Percentiles rank a stretch among this genome's conserved stretches.
phyloP scores from a whole-genome alignment of 2,797 vertebrate genomes.

The Muraenolepis orangiensis region DNA sequence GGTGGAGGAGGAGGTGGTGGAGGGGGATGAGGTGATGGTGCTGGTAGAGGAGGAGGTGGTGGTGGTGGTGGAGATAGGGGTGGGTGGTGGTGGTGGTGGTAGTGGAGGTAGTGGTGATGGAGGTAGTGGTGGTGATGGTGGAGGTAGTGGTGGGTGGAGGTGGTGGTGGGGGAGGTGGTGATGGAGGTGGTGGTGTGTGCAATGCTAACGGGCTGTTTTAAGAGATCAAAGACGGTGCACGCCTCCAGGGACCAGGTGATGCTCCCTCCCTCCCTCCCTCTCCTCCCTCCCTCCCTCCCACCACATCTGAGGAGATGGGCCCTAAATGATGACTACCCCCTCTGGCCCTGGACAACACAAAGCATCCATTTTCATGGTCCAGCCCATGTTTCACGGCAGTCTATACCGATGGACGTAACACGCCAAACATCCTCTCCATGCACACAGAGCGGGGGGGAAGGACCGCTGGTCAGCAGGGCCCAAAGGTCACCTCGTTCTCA shows the following conservation, averaged over 20 bases:
- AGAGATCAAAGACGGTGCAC: conserved; percentile 46
- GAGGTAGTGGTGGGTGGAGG: too few species aligned
- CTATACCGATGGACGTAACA: background rate
- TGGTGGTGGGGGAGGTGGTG: too few species aligned
- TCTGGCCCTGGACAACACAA: background rate
- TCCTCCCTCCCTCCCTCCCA: background rate
- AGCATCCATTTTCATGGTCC: background rate
- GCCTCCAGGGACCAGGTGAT: conserved; percentile 52
- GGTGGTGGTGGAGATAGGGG: background rate
- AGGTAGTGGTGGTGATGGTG: too few species aligned
- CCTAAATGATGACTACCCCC: background rate
- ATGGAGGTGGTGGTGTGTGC: conserved; percentile 31
- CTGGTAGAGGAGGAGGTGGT: background rate
- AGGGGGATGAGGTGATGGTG: too few species aligned
- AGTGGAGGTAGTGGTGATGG: too few species aligned
- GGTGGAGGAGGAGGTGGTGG: too few species aligned
- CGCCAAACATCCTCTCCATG: background rate
- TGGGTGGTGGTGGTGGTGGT: too few species aligned
- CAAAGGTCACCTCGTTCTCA: too few species aligned
- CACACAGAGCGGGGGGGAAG: background rate
- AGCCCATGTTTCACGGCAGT: background rate
- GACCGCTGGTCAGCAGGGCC: too few species aligned
- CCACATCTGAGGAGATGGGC: background rate
- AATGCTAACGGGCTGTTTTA: conserved; percentile 12
- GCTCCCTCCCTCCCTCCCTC: conserved; percentile 23